Evolutionary conservation across 1,140 invertebrate species (phyloP).

Genomic region (Schmidtea mediterranea): DNA sequence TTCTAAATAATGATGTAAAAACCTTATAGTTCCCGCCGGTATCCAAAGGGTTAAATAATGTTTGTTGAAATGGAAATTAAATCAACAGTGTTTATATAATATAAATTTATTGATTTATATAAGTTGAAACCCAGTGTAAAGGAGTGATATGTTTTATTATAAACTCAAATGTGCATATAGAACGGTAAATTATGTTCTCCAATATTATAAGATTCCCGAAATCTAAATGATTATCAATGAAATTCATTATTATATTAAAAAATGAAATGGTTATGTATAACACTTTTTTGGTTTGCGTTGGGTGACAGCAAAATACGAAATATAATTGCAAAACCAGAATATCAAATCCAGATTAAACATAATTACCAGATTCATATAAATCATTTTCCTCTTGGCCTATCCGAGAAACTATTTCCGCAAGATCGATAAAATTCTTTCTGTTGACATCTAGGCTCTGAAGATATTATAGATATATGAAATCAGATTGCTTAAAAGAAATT

Average conservation of each 20-base stretch:
- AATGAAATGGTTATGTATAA: background rate
- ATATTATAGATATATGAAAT: constrained; percentile 7
- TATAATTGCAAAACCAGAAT: background rate
- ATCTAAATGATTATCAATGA: too few relatives aligned
- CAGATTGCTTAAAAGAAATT: constrained; percentile 4
- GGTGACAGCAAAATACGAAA: too few relatives aligned
- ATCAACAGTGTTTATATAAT: too few relatives aligned
- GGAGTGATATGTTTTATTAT: too few relatives aligned
- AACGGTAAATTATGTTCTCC: too few relatives aligned
- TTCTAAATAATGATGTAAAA: too few relatives aligned
- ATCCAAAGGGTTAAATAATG: too few relatives aligned
- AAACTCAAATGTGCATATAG: too few relatives aligned
- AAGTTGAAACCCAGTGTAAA: too few relatives aligned
- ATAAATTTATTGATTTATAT: too few relatives aligned
- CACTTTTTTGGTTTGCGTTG: background rate
- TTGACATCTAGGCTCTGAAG: constrained; percentile 13
- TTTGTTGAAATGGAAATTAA: too few relatives aligned
- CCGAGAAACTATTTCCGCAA: constrained; percentile 77
- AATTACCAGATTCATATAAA: constrained; percentile 5
- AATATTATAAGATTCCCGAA: background rate
- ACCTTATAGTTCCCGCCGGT: too few relatives aligned
- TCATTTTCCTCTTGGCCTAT: constrained; percentile 34
- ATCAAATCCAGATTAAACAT: background rate
- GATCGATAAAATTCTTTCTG: constrained; percentile 45
- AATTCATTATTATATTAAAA: background rate